Base-by-base conservation (phyloP, 2,888 invertebrate species). In the Carcina quercana region DNA sequence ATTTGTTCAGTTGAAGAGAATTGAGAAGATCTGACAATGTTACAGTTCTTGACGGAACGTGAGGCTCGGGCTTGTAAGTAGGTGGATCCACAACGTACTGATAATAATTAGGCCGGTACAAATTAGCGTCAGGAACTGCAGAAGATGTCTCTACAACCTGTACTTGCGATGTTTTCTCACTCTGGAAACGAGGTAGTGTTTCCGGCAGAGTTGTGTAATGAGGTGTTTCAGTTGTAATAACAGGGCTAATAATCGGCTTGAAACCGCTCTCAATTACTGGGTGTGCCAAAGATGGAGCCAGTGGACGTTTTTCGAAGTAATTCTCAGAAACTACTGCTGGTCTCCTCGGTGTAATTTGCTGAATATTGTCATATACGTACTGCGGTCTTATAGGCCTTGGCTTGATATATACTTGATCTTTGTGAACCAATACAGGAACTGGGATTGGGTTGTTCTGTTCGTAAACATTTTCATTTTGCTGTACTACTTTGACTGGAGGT, bases 1-100 rank as follows among this genome's bases (percentile, higher is more conserved):
- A 89, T 66, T 93, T 92, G 47, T 89, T 89, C 11, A 91, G 78
- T 63, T 92, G 92, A 15, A 93, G 74, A 35, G 92, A 90, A 56
- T 90, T 90, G 21, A 92, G 57, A 40, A 94, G 86, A 42, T 89
- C 85, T 12, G 68, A 67, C 37, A 82, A 48, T 24, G 62, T 65
- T 25, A 68, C 50, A 6, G 63, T 50, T 35, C 68, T 68, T 5
- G 64, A 40, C 30, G 56, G 37, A 21, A 47, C 47, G 28, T 50
- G 37, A 12, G 65, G 58, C 10, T 29, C 33, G 11, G 65, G 58
- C 8, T 31, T 34, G 11, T 34, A 31, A 6, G 33, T 10, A 1
- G 35, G 37, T 12, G 20, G 52, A 20, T 75, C 72, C 6, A 61
- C 51, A 4, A 57, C 50, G 36, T 79, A 73, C 35, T 75, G 58